Conservation (phyloP, 1,140 invertebrate species). For the Papilio helenus region DNA sequence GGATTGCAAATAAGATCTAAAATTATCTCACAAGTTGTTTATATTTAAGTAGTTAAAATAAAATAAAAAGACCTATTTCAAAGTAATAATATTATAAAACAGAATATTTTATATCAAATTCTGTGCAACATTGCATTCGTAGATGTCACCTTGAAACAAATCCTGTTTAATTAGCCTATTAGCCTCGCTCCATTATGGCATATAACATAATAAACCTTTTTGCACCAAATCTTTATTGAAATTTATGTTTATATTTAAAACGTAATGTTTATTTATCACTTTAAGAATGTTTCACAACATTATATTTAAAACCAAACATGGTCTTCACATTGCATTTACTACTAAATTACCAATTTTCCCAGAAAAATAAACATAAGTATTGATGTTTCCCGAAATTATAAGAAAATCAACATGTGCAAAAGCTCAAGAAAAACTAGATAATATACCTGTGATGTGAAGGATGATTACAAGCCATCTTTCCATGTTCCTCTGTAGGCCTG, state of each 20-base stretch:
- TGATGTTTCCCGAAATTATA: too few relatives aligned
- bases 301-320: not conserved
- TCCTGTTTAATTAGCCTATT: not conserved
- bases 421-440: not conserved
- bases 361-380: not conserved
- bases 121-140: not conserved
- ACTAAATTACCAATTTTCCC: not conserved
- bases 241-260: not conserved
- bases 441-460: slow-evolving; percentile 64
- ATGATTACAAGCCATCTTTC: slow-evolving; percentile 59
- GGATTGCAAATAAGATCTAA: not conserved
- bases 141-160: not conserved
- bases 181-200: not conserved
- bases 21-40: not conserved
- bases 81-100: not conserved
- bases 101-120: slow-evolving; percentile 3
- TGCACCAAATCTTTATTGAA: not conserved
- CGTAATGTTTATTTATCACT: not conserved
- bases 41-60: not conserved
- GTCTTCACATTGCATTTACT: not conserved
- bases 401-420: not conserved
- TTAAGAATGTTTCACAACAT: not conserved
- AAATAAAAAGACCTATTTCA: not conserved
- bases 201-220: not conserved
- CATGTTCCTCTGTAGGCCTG: slow-evolving; percentile 61